Evolutionary conservation across 37 sponge, comb jelly and placozoan genomes (phyloP).

Genomic region (Cliona cf. orientalis): DNA sequence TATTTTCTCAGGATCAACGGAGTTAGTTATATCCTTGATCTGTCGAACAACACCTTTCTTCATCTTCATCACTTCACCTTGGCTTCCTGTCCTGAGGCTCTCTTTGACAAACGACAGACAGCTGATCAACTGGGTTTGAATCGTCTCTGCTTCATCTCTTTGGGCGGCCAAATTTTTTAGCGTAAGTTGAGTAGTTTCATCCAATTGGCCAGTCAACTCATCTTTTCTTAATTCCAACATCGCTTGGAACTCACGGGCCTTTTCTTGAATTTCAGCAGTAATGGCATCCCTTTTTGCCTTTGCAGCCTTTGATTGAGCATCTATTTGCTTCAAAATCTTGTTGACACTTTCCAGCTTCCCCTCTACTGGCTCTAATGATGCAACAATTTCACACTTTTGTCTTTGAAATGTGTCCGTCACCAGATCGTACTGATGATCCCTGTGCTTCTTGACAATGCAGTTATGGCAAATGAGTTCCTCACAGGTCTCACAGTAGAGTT

Average conservation of each 20-base stretch:
- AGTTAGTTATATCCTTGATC: background rate
- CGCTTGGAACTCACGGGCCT: conserved; percentile 2
- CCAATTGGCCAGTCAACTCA: background rate
- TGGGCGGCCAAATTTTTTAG: background rate
- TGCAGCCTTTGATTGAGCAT: too few relatives aligned
- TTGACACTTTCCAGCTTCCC: too few relatives aligned
- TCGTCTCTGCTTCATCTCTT: background rate
- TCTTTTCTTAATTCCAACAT: conserved; percentile 2
- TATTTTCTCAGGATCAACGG: background rate
- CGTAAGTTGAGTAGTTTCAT: background rate
- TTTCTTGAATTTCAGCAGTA: too few relatives aligned
- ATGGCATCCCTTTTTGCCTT: too few relatives aligned
- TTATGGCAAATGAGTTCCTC: too few relatives aligned
- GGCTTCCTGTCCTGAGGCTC: background rate
- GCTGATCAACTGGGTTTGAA: conserved; percentile 12
- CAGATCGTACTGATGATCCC: too few relatives aligned
- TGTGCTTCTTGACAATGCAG: too few relatives aligned
- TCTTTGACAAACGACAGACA: conserved; percentile 1
- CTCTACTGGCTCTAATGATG: too few relatives aligned
- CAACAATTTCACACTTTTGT: too few relatives aligned
- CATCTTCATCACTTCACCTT: conserved; percentile 19
- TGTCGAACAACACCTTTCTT: conserved; percentile 11
- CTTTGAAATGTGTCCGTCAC: too few relatives aligned
- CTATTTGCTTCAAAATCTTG: too few relatives aligned
- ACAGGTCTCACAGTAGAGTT: too few relatives aligned